Percentiles rank a stretch among this genome's conserved stretches.
Conservation (phyloP, 2,797 vertebrate species). For the Microctenopoma lineatum region DNA sequence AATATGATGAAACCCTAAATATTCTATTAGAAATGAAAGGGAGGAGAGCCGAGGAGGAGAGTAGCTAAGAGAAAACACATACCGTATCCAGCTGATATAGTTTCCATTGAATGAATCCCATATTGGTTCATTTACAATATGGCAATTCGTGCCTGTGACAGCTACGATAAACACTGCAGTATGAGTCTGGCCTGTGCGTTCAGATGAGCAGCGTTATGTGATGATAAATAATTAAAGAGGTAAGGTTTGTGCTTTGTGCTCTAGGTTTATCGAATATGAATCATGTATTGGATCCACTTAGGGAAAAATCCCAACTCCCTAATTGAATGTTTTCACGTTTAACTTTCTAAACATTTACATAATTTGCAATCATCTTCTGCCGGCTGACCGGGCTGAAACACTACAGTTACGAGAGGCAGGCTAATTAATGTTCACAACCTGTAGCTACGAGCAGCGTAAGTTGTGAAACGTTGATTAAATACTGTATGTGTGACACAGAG, state of each 20-base stretch:
- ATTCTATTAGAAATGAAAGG: slow-evolving; percentile 1
- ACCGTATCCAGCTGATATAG: neutral
- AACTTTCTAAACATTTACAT: neutral
- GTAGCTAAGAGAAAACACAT: neutral
- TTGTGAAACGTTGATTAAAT: slow-evolving; percentile 25
- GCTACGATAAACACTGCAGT: too few relatives aligned
- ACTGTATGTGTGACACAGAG: neutral
- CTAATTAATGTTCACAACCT: slow-evolving; percentile 19
- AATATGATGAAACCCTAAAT: slow-evolving; percentile 1
- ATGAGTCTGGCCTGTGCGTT: neutral
- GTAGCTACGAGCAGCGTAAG: slow-evolving; percentile 9
- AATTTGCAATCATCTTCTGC: neutral
- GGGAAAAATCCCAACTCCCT: neutral
- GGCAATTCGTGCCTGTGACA: too few relatives aligned
- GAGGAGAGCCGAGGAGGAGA: neutral
- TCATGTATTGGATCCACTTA: neutral
- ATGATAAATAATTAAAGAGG: neutral
- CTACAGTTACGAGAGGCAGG: neutral
- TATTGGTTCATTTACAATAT: too few relatives aligned
- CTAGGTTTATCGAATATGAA: neutral
- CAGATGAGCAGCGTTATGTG: neutral
- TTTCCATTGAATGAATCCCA: too few relatives aligned
- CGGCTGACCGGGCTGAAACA: neutral
- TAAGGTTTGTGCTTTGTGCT: neutral
- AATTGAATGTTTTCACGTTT: slow-evolving; percentile 11